Conservation (phyloP, 1,140 invertebrate species). For the Drosophila bocqueti region DNA sequence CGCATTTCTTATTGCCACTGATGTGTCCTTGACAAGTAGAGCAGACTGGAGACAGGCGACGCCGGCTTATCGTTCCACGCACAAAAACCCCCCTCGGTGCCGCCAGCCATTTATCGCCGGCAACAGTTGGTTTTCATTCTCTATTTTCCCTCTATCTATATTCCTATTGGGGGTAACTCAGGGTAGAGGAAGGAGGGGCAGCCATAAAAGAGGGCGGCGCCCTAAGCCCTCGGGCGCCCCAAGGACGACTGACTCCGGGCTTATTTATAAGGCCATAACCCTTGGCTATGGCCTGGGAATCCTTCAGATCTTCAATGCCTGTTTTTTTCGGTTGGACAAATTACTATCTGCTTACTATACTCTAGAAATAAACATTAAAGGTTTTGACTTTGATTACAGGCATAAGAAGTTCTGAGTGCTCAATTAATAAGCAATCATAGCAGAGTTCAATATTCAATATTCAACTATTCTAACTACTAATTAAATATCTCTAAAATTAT, state of each 20-base stretch:
- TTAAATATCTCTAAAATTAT: background rate
- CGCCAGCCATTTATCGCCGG: constrained; percentile 22
- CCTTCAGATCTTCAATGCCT: constrained; percentile 8
- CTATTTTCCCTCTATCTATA: background rate
- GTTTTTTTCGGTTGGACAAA: constrained; percentile 5
- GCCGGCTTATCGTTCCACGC: constrained; percentile 4
- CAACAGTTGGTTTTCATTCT: constrained; percentile 43
- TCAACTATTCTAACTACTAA: too few species aligned
- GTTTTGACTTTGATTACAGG: background rate
- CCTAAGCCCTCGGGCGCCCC: constrained; percentile 2
- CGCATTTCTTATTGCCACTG: constrained; percentile 33
- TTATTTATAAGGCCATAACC: constrained; percentile 39
- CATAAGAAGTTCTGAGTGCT: background rate
- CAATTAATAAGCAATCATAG: constrained; percentile 6
- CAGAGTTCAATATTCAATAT: background rate
- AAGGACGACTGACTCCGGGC: constrained; percentile 25
- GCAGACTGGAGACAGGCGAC: constrained; percentile 43
- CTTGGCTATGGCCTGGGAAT: background rate
- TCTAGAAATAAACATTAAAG: constrained; percentile 33
- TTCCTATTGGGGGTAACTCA: background rate
- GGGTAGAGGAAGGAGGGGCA: background rate
- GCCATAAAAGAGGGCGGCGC: constrained; percentile 35
- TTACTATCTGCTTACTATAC: constrained; percentile 6
- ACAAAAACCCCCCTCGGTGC: background rate
- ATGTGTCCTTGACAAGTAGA: constrained; percentile 46